Base-by-base conservation (phyloP, 2,797 vertebrate species). In the Sebastes baramenuke region DNA sequence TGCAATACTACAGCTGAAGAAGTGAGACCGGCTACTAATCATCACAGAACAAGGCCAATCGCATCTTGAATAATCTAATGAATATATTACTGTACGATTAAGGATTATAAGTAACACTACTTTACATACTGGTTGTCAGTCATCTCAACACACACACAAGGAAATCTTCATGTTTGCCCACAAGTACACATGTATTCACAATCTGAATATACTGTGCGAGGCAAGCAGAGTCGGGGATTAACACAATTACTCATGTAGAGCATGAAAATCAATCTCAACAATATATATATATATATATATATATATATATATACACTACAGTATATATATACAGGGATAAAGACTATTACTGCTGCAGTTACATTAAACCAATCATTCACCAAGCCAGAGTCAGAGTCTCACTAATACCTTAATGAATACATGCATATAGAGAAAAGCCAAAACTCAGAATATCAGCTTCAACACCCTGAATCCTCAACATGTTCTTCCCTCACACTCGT, bases 361-460 rank as follows among this genome's bases (percentile, higher is more conserved):
- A 70, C 70, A 76, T 80, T 81, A 79, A 93, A 92, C 92, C 86
- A 93, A 75, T 89, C 82, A 89, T 61, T 87, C 58, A 71, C 72
- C 54, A 75, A 75, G 46, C 60, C 70, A 71, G 77, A 49, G 46
- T 82, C 87, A 82, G 66, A 84, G 71, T 52, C 67, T 75, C 67
- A 79, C 72, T 87, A 87, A 92, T 85, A 80, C 81, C 59, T 87
- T 84, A 89, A 92, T 94, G 89, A 93, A 93, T 92, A 93, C 86
- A 92, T 89, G 70, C 81, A 80, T 75, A 81, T 75, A 81, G 60
- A 49, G 79, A 87, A 91, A 87, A 86, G 56, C 13, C 60, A 89
- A 83, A 91, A 84, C 85, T 76, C 68, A 79, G 38, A 77, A 75
- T 88, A 86, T 87, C 72, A 82, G 73, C 77, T 61, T 68, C 42